phyloP scores from a whole-genome alignment of 1,140 invertebrate genomes.

The Danaus plexippus region DNA sequence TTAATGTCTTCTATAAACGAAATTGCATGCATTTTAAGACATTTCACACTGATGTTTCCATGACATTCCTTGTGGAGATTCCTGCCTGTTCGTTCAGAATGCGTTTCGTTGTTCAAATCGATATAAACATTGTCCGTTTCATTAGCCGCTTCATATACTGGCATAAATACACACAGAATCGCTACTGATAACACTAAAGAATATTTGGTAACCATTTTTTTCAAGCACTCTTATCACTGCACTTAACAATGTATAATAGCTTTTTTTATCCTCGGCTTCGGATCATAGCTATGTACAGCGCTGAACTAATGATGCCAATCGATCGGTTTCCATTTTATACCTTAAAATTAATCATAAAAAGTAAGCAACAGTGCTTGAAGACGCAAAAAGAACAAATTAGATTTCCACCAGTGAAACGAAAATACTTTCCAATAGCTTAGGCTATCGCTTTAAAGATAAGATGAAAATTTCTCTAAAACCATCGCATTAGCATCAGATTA shows the following conservation, averaged over 20 bases:
- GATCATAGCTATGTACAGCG: slow-evolving; percentile 4
- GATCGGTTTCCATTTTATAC: slow-evolving; percentile 56
- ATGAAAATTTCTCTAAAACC: slow-evolving; percentile 32
- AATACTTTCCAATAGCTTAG: slow-evolving; percentile 43
- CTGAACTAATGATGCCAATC: slow-evolving; percentile 39
- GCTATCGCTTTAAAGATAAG: slow-evolving; percentile 31
- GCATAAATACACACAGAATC: slow-evolving; percentile 25
- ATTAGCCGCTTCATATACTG: slow-evolving; percentile 24
- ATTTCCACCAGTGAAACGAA: slow-evolving; percentile 39
- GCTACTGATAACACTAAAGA: slow-evolving; percentile 17
- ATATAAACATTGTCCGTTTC: slow-evolving; percentile 23
- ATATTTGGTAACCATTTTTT: slow-evolving; percentile 22
- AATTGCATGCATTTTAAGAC: slow-evolving; percentile 83
- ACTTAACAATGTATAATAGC: slow-evolving; percentile 7
- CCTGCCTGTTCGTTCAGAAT: slow-evolving; percentile 42
- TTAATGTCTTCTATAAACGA: slow-evolving; percentile 80
- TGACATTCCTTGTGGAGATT: slow-evolving; percentile 56
- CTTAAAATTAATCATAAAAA: slow-evolving; percentile 39
- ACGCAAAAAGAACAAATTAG: slow-evolving; percentile 42
- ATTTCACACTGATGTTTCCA: slow-evolving; percentile 74
- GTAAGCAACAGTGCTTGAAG: slow-evolving; percentile 31
- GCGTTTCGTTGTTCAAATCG: slow-evolving; percentile 34
- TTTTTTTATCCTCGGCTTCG: too few species aligned
- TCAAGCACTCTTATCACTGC: slow-evolving; percentile 41
- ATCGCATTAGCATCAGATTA: neutral